These are phyloP conservation scores for Dicycla oo DNA, from an alignment of 2,888 invertebrate genomes.

Conservation along the genomic window DNA sequence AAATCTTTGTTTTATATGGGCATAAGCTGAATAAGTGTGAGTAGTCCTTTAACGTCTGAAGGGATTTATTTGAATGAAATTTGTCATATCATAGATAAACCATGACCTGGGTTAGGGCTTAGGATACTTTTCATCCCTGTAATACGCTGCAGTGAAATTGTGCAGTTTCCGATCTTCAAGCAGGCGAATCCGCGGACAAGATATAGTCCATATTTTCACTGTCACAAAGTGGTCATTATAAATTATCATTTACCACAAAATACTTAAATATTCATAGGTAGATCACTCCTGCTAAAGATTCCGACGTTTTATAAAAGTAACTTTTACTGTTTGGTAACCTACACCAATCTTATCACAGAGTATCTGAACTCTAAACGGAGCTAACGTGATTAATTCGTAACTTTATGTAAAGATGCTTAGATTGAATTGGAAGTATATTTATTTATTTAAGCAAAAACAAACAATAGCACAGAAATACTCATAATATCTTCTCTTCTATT, in stretches of 20 bases:
- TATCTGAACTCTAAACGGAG: constrained; percentile 9
- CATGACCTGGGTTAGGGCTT: neutral
- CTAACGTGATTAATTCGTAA: constrained; percentile 16
- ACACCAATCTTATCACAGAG: constrained; percentile 10
- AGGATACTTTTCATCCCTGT: neutral
- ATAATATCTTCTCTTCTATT: no score
- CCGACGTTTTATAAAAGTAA: neutral
- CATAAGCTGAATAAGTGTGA: no score
- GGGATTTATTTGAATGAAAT: neutral
- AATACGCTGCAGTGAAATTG: neutral
- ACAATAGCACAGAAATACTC: no score
- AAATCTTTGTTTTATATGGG: no score
- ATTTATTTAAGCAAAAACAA: no score
- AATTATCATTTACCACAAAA: no score
- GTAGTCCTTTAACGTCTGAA: no score
- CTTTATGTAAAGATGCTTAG: constrained; percentile 39
- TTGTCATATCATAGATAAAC: neutral
- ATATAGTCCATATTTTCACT: neutral
- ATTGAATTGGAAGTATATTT: constrained; percentile 30
- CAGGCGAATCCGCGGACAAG: neutral
- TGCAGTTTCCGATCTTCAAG: neutral
- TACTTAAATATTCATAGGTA: no score
- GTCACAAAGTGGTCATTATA: no score
- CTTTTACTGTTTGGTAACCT: constrained; percentile 19
- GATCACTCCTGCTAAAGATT: neutral